Conservation (phyloP, 2,113 vertebrate species). For the Rallus limicola region DNA sequence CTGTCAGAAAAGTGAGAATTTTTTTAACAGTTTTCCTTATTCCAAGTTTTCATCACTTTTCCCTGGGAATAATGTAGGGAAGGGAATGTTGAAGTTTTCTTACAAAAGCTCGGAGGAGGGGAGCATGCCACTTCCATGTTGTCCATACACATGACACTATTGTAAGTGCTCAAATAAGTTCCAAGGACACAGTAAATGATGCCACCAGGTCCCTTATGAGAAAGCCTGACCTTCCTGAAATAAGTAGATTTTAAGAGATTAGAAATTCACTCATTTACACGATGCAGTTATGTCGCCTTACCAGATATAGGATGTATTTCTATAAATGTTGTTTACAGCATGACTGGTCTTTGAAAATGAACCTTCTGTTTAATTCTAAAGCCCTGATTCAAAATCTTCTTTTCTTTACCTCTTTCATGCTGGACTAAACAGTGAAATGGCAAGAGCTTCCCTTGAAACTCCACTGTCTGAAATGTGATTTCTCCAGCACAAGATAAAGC, state of each 20-base stretch:
- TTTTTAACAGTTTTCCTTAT: neutral
- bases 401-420: neutral
- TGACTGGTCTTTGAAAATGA: neutral
- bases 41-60: neutral
- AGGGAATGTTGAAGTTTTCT: neutral
- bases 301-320: neutral
- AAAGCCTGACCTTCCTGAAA: neutral
- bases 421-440: neutral
- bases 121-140: neutral
- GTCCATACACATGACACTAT: neutral
- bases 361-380: neutral
- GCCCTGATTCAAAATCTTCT: fast-evolving
- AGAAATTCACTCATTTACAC: neutral
- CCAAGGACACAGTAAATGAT: neutral
- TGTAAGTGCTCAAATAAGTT: neutral
- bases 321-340: neutral
- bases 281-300: neutral
- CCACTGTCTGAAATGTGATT: neutral
- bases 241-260: neutral
- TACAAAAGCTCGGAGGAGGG: neutral
- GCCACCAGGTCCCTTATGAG: neutral
- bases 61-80: neutral
- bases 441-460: neutral
- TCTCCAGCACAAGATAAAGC: neutral
- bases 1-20: neutral